Conservation (phyloP, 2,888 invertebrate genomes). For the Hirudinaria manillensis region DNA sequence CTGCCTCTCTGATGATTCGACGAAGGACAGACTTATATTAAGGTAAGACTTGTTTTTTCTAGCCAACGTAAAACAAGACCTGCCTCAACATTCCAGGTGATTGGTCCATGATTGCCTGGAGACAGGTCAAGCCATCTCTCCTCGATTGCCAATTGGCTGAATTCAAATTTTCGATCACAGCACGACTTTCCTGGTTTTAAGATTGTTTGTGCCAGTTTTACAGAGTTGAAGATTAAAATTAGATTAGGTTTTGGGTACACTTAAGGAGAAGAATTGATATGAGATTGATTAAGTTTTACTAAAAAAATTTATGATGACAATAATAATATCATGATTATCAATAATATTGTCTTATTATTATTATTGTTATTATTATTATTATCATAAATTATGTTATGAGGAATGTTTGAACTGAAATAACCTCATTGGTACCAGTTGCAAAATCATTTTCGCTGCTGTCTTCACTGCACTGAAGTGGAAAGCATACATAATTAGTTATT, state of each 20-base stretch:
- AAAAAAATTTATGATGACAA: too few relatives aligned
- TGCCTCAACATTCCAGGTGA: conserved; percentile 4
- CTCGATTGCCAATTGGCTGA: conserved; percentile 23
- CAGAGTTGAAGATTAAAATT: too few relatives aligned
- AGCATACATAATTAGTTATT: background rate
- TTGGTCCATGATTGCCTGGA: conserved; percentile 10
- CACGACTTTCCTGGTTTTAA: background rate
- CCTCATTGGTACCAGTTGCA: background rate
- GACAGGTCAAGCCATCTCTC: conserved; percentile 1
- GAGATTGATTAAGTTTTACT: too few relatives aligned
- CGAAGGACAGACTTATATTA: background rate
- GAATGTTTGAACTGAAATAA: background rate
- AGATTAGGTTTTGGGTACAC: too few relatives aligned
- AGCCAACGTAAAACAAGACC: background rate
- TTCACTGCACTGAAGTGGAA: conserved; percentile 11
- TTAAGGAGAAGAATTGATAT: too few relatives aligned
- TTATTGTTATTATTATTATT: too few relatives aligned
- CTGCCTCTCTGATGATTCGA: conserved; percentile 18
- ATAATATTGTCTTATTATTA: too few relatives aligned
- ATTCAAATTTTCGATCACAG: conserved; percentile 11
- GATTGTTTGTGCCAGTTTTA: too few relatives aligned
- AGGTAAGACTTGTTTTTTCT: too few relatives aligned
- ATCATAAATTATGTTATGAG: background rate
- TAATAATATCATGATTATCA: too few relatives aligned
- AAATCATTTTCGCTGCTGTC: conserved; percentile 10